Percentiles rank a stretch among this genome's conserved stretches.
Conservation (phyloP, 37 sponge, comb jelly and placozoan genomes). For the Amphimedon queenslandica region DNA sequence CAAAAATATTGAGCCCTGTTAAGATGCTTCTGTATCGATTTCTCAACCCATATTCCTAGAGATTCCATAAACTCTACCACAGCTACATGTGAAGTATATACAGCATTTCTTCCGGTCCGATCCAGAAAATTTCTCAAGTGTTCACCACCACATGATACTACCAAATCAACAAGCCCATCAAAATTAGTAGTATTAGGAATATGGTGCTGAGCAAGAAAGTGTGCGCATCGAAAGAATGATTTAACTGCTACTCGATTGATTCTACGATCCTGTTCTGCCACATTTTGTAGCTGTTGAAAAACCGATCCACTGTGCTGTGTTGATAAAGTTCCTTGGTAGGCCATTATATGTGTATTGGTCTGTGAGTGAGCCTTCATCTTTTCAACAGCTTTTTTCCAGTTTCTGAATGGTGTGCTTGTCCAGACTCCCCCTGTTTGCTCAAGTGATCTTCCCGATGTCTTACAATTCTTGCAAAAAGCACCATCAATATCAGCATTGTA, state of each 20-base stretch:
- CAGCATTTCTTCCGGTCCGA: slow-evolving; percentile 46
- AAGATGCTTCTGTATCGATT: slow-evolving; percentile 46
- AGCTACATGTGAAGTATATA: slow-evolving; percentile 56
- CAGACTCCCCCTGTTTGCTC: slow-evolving; percentile 39
- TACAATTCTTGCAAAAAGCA: slow-evolving; percentile 49
- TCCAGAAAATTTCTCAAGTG: slow-evolving; percentile 47
- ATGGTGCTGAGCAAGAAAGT: slow-evolving; percentile 55
- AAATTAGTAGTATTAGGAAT: slow-evolving; percentile 66
- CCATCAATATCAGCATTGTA: slow-evolving; percentile 45
- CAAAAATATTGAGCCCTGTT: slow-evolving; percentile 37
- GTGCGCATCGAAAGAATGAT: slow-evolving; percentile 53
- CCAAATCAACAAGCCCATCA: slow-evolving; percentile 53
- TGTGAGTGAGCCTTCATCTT: slow-evolving; percentile 49
- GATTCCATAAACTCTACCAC: slow-evolving; percentile 56
- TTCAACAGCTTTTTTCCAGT: slow-evolving; percentile 64
- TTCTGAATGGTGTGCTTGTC: slow-evolving; percentile 47
- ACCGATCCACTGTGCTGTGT: slow-evolving; percentile 42
- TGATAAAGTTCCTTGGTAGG: not conserved
- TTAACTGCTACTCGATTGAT: slow-evolving; percentile 63
- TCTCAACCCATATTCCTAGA: slow-evolving; percentile 48
- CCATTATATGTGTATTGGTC: not conserved
- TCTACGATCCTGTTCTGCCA: slow-evolving; percentile 19
- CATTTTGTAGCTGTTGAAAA: slow-evolving; percentile 48
- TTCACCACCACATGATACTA: slow-evolving; percentile 63
- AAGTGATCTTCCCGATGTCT: slow-evolving; percentile 35